These are phyloP conservation scores for Heliconius melpomene DNA, from an alignment of 1,140 invertebrate genomes.

Conservation along the genomic window DNA sequence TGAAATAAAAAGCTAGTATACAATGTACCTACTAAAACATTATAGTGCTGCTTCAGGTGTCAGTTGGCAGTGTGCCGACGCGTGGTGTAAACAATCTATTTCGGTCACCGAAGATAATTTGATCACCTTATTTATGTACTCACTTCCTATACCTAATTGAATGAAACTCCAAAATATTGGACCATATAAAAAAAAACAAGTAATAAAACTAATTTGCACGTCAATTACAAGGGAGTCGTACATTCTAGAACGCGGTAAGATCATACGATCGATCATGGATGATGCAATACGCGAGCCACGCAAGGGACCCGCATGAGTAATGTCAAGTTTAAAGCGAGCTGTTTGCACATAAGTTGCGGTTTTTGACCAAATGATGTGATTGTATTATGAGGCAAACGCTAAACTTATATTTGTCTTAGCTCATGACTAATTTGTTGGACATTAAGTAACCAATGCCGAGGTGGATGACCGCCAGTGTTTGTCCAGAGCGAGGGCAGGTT, in stretches of 20 bases:
- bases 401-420: constrained; percentile 62
- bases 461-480: constrained; percentile 72
- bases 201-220: neutral
- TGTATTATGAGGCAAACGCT: constrained; percentile 53
- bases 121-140: constrained; percentile 52
- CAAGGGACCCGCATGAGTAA: constrained; percentile 44
- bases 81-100: constrained; percentile 77
- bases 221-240: neutral
- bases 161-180: neutral
- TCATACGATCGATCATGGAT: constrained; percentile 24
- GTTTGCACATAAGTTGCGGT: constrained; percentile 52
- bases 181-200: neutral
- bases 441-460: constrained; percentile 71
- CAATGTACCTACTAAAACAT: constrained; percentile 63
- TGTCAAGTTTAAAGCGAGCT: constrained; percentile 46
- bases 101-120: constrained; percentile 67
- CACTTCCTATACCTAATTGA: constrained; percentile 42
- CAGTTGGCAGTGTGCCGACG: constrained; percentile 66
- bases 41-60: constrained; percentile 63
- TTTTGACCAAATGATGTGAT: constrained; percentile 57
- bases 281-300: constrained; percentile 14
- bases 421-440: constrained; percentile 68
- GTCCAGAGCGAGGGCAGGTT: constrained; percentile 60
- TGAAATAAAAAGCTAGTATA: constrained; percentile 23
- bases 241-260: constrained; percentile 16